These are phyloP conservation scores for Parapsyche elsis DNA, from an alignment of 1,140 invertebrate species.

Conservation along the genomic window DNA sequence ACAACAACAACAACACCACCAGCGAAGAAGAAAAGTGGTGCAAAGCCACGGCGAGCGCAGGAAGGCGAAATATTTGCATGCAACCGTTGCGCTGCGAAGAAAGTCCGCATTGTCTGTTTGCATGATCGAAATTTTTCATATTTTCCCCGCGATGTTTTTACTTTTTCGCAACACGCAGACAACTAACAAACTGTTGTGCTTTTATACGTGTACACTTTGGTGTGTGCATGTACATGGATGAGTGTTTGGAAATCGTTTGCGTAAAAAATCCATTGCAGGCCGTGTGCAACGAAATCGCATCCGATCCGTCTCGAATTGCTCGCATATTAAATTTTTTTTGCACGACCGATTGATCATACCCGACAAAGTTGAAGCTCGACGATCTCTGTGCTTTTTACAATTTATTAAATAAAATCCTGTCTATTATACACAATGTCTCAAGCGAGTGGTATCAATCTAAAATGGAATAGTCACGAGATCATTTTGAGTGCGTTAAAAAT, in stretches of 20 bases:
- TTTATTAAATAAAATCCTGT: too few relatives aligned
- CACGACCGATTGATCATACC: too few relatives aligned
- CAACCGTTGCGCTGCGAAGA: slow-evolving; percentile 4
- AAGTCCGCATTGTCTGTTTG: slow-evolving; percentile 9
- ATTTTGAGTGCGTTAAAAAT: too few relatives aligned
- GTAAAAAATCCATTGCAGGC: neutral
- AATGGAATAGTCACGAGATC: too few relatives aligned
- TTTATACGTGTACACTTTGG: neutral
- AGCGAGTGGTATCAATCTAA: too few relatives aligned
- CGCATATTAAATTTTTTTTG: neutral
- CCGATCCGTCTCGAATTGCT: neutral
- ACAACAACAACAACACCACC: neutral
- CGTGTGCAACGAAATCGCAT: slow-evolving; percentile 4
- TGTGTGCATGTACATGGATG: neutral
- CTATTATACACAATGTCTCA: too few relatives aligned
- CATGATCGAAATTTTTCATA: slow-evolving; percentile 27
- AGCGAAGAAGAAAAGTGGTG: neutral
- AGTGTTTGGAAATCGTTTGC: slow-evolving; percentile 11
- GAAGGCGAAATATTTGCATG: slow-evolving; percentile 26
- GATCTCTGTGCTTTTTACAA: too few relatives aligned
- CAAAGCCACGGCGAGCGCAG: neutral
- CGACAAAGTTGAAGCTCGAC: too few relatives aligned
- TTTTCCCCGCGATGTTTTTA: neutral
- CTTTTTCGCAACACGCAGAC: neutral
- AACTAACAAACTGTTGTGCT: neutral